A percentile compares a stretch with the other conserved stretches of the same genome.
phyloP scores from a whole-genome alignment of 1,140 invertebrate genomes.

The Philaenus spumarius region DNA sequence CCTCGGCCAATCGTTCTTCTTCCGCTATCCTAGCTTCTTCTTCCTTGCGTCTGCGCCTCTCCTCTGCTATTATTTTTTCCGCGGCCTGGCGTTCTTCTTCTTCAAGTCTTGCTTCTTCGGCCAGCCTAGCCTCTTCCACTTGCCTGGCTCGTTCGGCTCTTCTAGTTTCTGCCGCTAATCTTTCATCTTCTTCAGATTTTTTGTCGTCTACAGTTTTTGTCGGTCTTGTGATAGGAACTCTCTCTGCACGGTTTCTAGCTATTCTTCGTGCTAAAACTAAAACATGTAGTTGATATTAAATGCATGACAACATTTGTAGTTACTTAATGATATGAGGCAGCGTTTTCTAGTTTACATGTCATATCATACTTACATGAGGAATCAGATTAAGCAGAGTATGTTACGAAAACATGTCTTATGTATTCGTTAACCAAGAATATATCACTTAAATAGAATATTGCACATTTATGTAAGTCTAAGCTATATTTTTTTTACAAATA shows the following conservation, averaged over 20 bases:
- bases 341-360: no score
- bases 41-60: not conserved
- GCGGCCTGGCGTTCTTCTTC: constrained; percentile 3
- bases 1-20: constrained; percentile 4
- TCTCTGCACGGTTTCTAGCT: not conserved
- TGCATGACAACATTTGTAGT: no score
- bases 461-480: no score
- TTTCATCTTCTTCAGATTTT: constrained; percentile 13
- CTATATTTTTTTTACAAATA: no score
- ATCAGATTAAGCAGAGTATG: no score
- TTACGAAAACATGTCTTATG: no score
- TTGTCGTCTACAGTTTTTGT: constrained; percentile 4
- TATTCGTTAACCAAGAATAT: no score
- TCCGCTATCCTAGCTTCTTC: constrained; percentile 5
- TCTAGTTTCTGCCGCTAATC: not conserved
- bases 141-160: constrained; percentile 24
- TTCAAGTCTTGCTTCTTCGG: constrained; percentile 28
- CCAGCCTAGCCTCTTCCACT: constrained; percentile 14
- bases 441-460: no score
- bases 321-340: no score
- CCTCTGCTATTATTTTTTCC: constrained; percentile 1
- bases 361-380: no score
- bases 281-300: no score
- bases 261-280: no score
- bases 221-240: not conserved